phyloP scores from a whole-genome alignment of 2,888 invertebrate genomes.

The Rhopalosiphum nymphaeae region DNA sequence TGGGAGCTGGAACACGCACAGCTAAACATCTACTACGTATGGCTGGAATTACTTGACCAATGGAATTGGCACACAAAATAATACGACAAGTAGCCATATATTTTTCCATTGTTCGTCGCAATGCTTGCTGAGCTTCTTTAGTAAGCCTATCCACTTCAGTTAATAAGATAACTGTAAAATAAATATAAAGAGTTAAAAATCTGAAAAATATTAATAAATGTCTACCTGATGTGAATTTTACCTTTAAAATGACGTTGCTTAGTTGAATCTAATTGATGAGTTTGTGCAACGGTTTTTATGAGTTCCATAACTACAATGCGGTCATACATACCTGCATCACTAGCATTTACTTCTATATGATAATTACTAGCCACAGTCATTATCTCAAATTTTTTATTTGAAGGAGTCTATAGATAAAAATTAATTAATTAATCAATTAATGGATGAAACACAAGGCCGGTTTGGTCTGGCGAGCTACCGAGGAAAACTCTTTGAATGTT shows the following conservation, averaged over 20 bases:
- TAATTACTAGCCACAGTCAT: slow-evolving; percentile 91
- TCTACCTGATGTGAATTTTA: slow-evolving; percentile 68
- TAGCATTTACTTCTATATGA: slow-evolving; percentile 95
- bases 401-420: slow-evolving; percentile 73
- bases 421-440: not conserved
- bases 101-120: slow-evolving; percentile 99
- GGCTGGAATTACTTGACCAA: slow-evolving; percentile 96
- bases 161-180: slow-evolving; percentile 85
- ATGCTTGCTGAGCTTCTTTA: slow-evolving; percentile 97
- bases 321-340: slow-evolving; percentile 98
- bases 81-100: slow-evolving; percentile 94
- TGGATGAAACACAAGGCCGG: too few species aligned
- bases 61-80: slow-evolving; percentile 94
- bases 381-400: slow-evolving; percentile 96
- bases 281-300: slow-evolving; percentile 96
- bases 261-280: slow-evolving; percentile 89
- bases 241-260: slow-evolving; percentile 94
- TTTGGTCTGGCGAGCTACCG: too few species aligned
- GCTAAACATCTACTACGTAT: slow-evolving; percentile 95
- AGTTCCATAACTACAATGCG: slow-evolving; percentile 97
- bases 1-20: slow-evolving; percentile 92
- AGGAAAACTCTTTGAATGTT: too few species aligned
- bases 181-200: slow-evolving; percentile 44
- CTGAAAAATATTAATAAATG: not conserved
- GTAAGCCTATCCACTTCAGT: slow-evolving; percentile 95